These are phyloP conservation scores for Botia almorhae DNA, from an alignment of 2,797 vertebrate genomes.

Conservation along the genomic window DNA sequence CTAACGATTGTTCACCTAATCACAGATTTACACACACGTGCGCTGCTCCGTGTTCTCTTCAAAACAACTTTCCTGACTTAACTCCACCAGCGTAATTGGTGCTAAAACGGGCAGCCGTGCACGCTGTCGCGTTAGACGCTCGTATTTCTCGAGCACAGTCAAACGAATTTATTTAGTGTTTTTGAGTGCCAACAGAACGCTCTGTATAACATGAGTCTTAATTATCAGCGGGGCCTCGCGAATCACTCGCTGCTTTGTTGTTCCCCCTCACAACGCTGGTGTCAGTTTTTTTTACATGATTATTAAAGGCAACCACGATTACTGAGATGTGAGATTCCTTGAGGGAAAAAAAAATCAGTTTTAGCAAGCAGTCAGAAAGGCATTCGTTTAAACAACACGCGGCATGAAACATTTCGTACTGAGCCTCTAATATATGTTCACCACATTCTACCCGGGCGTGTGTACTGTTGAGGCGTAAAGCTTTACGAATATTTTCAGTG, in stretches of 20 bases:
- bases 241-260: conserved; percentile 56
- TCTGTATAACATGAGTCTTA: conserved; percentile 62
- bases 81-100: conserved; percentile 48
- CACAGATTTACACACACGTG: conserved; percentile 53
- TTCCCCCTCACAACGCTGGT: conserved; percentile 38
- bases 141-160: conserved; percentile 53
- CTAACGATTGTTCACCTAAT: conserved; percentile 59
- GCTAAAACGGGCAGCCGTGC: conserved; percentile 32
- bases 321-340: conserved; percentile 50
- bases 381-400: conserved; percentile 28
- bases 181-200: conserved; percentile 55
- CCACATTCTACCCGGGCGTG: background rate
- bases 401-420: conserved; percentile 1
- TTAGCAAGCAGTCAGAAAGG: background rate
- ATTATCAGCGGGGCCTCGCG: conserved; percentile 57
- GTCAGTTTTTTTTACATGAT: conserved; percentile 51
- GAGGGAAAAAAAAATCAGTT: conserved; percentile 4
- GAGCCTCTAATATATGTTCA: conserved; percentile 8
- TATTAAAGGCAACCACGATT: conserved; percentile 57
- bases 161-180: conserved; percentile 58
- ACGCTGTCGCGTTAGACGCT: conserved; percentile 46
- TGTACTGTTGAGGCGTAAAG: conserved; percentile 65
- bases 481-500: conserved; percentile 76
- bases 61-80: conserved; percentile 53
- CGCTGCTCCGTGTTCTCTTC: conserved; percentile 46